Conservation (phyloP, 1,140 invertebrate species). For the Helicorthomorpha holstii region DNA sequence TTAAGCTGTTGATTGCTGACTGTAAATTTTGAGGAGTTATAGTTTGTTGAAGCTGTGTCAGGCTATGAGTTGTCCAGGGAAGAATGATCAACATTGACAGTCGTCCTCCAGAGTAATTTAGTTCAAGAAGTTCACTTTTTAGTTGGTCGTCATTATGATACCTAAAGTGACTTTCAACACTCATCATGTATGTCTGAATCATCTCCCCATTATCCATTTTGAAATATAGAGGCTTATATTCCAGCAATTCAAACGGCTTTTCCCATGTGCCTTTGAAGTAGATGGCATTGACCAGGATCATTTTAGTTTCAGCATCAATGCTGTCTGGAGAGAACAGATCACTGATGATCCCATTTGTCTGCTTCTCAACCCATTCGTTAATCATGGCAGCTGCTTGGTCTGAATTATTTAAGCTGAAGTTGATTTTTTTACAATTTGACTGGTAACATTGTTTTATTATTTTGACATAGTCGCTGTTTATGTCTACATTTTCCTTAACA, state of each 20-base stretch:
- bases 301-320: slow-evolving; percentile 36
- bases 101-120: slow-evolving; percentile 42
- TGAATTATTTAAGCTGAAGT: no score
- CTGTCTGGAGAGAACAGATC: slow-evolving; percentile 42
- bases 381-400: no score
- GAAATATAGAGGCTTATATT: slow-evolving; percentile 43
- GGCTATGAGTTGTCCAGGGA: slow-evolving; percentile 11
- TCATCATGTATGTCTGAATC: slow-evolving; percentile 55
- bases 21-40: neutral
- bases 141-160: slow-evolving; percentile 39
- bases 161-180: slow-evolving; percentile 58
- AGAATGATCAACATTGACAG: slow-evolving; percentile 24
- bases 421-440: no score
- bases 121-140: slow-evolving; percentile 43
- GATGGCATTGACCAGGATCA: slow-evolving; percentile 55
- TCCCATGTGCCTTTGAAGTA: slow-evolving; percentile 73
- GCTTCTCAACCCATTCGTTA: slow-evolving; percentile 58
- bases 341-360: slow-evolving; percentile 53
- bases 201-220: slow-evolving; percentile 47
- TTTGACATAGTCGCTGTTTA: no score
- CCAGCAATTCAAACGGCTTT: slow-evolving; percentile 41
- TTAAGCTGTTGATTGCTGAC: neutral
- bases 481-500: no score
- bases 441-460: no score
- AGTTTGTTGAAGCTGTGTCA: neutral